A percentile compares a stretch with the other conserved stretches of the same genome.
These are phyloP conservation scores for Stichopus horrens DNA, from an alignment of 53 echinoderm and acorn worm species.

Conservation along the genomic window DNA sequence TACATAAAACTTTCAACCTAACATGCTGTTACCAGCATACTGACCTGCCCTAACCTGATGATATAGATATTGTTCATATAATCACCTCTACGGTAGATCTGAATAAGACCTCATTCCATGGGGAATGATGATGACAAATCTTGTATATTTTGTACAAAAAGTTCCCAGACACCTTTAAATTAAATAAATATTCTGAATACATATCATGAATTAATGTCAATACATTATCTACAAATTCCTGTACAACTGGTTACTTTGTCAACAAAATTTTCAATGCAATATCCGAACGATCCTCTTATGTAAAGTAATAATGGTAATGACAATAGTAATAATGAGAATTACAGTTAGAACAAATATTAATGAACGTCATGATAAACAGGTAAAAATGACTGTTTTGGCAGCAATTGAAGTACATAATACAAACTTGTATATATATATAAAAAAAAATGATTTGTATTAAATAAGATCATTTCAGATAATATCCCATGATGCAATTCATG, in stretches of 20 bases:
- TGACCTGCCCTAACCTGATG: not conserved
- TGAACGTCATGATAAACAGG: not conserved
- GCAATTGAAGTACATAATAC: constrained; percentile 30
- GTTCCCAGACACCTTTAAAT: not conserved
- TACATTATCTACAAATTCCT: constrained; percentile 40
- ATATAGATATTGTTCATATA: not conserved
- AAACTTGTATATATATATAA: constrained; percentile 16
- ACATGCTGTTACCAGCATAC: not conserved
- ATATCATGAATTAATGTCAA: not conserved
- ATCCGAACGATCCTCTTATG: constrained; percentile 2
- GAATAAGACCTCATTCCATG: not conserved
- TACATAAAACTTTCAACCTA: not conserved
- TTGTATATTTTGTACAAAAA: constrained; percentile 1
- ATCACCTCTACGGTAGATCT: not conserved
- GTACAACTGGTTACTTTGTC: constrained; percentile 17
- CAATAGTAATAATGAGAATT: constrained; percentile 1
- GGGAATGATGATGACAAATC: not conserved
- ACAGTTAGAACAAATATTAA: not conserved
- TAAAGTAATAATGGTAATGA: constrained; percentile 2
- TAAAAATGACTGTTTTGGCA: constrained; percentile 32
- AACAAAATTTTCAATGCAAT: not conserved
- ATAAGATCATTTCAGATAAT: constrained; percentile 37
- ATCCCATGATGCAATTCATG: not conserved
- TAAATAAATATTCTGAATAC: not conserved
- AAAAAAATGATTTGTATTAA: constrained; percentile 34